phyloP scores from a whole-genome alignment of 2,113 vertebrate genomes.

The Lontra canadensis region DNA sequence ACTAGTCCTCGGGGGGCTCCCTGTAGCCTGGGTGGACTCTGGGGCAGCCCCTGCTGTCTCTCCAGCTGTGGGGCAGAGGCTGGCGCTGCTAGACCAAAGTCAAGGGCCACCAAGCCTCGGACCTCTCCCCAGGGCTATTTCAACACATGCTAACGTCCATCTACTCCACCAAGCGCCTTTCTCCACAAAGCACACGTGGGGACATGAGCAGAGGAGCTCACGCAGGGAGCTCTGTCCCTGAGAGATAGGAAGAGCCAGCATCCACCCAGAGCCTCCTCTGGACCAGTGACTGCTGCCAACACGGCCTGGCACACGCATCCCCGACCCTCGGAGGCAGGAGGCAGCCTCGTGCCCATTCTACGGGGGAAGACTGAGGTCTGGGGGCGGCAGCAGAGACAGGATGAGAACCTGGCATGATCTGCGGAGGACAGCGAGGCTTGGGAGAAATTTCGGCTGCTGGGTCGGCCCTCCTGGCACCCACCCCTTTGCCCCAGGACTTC shows the following conservation, averaged over 20 bases:
- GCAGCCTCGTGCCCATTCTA: neutral
- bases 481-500: neutral
- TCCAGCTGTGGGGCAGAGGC: neutral
- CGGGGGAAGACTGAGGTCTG: neutral
- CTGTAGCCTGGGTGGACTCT: neutral
- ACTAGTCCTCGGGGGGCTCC: accelerated
- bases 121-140: neutral
- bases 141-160: accelerated
- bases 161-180: no score
- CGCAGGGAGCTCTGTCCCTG: neutral
- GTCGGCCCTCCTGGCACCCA: neutral
- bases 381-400: neutral
- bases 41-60: no score
- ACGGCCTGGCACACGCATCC: accelerated
- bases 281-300: no score
- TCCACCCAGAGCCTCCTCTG: neutral
- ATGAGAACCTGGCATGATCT: neutral
- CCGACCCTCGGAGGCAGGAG: accelerated
- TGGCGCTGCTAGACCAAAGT: neutral
- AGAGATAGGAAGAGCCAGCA: neutral
- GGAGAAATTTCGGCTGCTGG: no score
- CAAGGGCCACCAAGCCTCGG: accelerated
- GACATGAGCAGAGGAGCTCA: accelerated
- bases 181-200: neutral
- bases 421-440: neutral